A percentile compares a stretch with the other conserved stretches of the same genome.
Evolutionary conservation across 2,888 invertebrate genomes (phyloP).

Genomic region (Ichneumoninae sp.): DNA sequence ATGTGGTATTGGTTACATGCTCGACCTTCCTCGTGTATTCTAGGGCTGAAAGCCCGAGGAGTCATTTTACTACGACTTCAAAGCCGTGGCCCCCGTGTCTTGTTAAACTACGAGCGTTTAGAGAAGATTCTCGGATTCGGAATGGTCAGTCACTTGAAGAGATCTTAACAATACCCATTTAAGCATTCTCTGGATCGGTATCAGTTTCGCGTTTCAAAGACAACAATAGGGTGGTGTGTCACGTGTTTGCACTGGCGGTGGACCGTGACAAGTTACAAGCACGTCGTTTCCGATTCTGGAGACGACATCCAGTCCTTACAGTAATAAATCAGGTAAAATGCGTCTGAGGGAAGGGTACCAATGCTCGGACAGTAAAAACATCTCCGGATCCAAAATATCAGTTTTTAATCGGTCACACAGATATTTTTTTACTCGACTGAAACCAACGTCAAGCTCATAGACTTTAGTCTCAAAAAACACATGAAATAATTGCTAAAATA

Average conservation of each 20-base stretch:
- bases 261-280: conserved; percentile 7
- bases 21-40: conserved; percentile 8
- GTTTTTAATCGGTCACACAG: no score
- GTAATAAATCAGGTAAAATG: background rate
- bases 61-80: conserved; percentile 23
- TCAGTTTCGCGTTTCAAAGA: conserved; percentile 73
- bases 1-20: conserved; percentile 39
- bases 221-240: conserved; percentile 58
- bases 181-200: conserved; percentile 63
- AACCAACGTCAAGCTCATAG: no score
- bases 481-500: no score
- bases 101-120: conserved; percentile 25
- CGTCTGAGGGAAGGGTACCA: background rate
- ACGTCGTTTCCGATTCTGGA: conserved; percentile 12
- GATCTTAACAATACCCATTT: conserved; percentile 68
- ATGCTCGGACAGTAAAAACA: no score
- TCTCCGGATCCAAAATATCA: no score
- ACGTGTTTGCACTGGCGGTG: background rate
- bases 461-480: no score
- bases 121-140: conserved; percentile 19
- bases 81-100: conserved; percentile 13
- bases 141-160: conserved; percentile 14
- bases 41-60: conserved; percentile 3
- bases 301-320: background rate
- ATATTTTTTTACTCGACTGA: no score